Conservation (phyloP, 2,113 vertebrate species). For the Dendropsophus ebraccatus region DNA sequence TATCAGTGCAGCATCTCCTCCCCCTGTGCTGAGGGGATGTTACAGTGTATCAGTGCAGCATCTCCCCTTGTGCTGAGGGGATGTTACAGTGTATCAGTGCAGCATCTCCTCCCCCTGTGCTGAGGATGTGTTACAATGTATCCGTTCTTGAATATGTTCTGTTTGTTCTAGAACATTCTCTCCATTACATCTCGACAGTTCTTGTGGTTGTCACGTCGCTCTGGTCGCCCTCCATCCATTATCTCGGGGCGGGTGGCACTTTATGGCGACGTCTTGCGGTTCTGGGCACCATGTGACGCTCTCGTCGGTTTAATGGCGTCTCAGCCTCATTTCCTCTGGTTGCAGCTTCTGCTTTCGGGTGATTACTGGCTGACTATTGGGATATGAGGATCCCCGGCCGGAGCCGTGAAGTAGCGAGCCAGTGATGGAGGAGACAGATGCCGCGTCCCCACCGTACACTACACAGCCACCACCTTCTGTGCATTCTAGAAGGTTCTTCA, state of each 20-base stretch:
- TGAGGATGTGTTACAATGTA: no score
- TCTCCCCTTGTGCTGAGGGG: no score
- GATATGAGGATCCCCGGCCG: neutral
- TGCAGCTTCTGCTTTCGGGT: neutral
- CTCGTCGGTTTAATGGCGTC: neutral
- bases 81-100: no score
- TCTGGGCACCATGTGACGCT: neutral
- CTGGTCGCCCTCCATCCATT: neutral
- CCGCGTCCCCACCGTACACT: neutral
- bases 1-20: no score
- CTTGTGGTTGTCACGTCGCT: no score
- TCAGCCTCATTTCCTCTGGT: constrained; percentile 8
- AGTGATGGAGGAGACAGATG: neutral
- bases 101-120: no score
- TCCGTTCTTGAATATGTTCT: no score
- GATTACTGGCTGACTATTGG: neutral
- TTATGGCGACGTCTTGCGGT: neutral
- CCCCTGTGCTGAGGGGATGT: no score
- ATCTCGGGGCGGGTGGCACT: neutral
- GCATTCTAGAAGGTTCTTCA: neutral
- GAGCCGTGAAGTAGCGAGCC: neutral
- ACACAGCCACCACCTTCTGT: neutral
- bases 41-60: no score
- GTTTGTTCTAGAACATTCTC: no score
- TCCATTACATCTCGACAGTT: no score